These are phyloP conservation scores for Tinamus guttatus DNA, from an alignment of 2,113 vertebrate species.

Conservation along the genomic window DNA sequence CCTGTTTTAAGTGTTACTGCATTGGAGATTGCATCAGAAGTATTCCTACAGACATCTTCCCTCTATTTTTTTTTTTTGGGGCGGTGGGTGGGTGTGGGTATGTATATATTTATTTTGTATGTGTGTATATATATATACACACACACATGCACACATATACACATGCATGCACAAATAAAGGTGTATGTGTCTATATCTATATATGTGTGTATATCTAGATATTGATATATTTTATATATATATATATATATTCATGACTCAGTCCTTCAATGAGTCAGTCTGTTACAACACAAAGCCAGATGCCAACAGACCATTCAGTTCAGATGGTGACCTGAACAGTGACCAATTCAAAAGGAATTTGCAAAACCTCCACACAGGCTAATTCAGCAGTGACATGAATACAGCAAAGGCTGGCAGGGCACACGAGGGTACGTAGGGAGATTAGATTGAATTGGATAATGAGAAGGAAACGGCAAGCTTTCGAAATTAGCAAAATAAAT, in stretches of 20 bases:
- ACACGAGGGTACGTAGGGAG: background rate
- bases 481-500: slow-evolving; percentile 5
- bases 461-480: slow-evolving; percentile 8
- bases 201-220: too few species aligned
- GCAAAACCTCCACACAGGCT: background rate
- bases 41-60: background rate
- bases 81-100: too few species aligned
- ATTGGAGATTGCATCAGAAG: background rate
- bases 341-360: slow-evolving; percentile 33
- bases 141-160: too few species aligned
- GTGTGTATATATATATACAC: too few species aligned
- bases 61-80: too few species aligned
- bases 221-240: too few species aligned
- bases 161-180: too few species aligned
- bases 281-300: background rate
- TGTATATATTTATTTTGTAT: too few species aligned
- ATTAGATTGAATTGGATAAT: background rate
- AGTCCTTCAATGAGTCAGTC: background rate
- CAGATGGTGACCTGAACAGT: background rate
- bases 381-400: background rate
- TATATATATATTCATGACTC: background rate
- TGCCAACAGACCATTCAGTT: background rate
- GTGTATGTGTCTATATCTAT: too few species aligned
- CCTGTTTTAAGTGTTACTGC: background rate
- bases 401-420: background rate